A percentile compares a stretch with the other conserved stretches of the same genome.
Conservation (phyloP, 2,888 invertebrate genomes). For the Sphaerophoria taeniata region DNA sequence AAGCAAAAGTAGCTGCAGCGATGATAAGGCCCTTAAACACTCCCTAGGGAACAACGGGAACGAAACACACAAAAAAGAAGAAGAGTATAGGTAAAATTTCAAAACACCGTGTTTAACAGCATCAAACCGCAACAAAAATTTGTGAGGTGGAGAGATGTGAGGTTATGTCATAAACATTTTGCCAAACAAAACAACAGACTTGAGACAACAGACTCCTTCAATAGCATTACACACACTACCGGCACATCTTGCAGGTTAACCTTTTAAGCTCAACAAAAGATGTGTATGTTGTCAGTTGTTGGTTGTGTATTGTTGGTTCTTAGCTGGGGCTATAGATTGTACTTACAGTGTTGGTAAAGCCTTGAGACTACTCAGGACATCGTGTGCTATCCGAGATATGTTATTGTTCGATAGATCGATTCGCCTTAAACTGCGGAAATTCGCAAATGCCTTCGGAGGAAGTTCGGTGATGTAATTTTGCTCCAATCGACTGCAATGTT, state of each 20-base stretch:
- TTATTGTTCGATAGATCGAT: constrained; percentile 98
- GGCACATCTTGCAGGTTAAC: constrained; percentile 4
- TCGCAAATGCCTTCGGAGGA: constrained; percentile 94
- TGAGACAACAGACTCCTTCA: constrained; percentile 21
- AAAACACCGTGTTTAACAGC: constrained; percentile 55
- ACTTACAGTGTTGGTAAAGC: constrained; percentile 97
- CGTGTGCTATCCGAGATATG: constrained; percentile 94
- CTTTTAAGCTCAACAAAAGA: constrained; percentile 44
- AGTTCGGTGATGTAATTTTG: constrained; percentile 98
- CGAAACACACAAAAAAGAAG: constrained; percentile 66
- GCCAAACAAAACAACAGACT: constrained; percentile 29
- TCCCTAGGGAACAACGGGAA: constrained; percentile 93
- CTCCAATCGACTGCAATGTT: constrained; percentile 92
- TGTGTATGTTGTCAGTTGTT: too few species aligned
- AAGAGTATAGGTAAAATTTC: constrained; percentile 63
- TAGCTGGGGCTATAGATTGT: constrained; percentile 83
- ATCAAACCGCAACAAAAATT: constrained; percentile 64
- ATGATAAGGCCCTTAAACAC: constrained; percentile 95
- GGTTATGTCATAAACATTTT: constrained; percentile 54
- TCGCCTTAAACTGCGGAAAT: constrained; percentile 92
- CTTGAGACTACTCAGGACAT: constrained; percentile 95
- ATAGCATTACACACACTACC: constrained; percentile 6
- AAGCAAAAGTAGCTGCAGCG: constrained; percentile 95
- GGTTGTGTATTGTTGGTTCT: constrained; percentile 83
- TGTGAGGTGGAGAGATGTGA: constrained; percentile 27